A percentile compares a stretch with the other conserved stretches of the same genome.
These are phyloP conservation scores for Scaptomyza graminum DNA, from an alignment of 1,140 invertebrate species.

Conservation along the genomic window DNA sequence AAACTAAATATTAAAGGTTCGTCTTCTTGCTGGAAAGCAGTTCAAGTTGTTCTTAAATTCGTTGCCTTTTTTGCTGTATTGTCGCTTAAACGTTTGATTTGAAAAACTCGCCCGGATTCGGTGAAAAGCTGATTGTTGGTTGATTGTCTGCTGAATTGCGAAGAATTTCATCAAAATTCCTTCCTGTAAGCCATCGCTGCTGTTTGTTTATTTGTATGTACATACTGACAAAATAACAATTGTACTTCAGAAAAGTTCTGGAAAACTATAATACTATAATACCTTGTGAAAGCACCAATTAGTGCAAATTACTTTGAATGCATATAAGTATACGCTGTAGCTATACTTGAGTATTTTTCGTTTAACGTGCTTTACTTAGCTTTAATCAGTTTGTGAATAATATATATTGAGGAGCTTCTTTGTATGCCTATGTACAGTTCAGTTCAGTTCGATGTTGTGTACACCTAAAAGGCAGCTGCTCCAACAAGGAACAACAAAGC, in stretches of 20 bases:
- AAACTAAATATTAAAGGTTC: conserved; percentile 26
- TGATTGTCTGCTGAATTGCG: conserved; percentile 11
- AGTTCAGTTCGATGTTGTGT: conserved; percentile 26
- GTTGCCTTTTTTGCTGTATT: conserved; percentile 12
- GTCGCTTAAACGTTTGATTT: conserved; percentile 27
- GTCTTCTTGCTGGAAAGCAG: not conserved
- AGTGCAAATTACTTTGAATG: not conserved
- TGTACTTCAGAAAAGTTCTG: not conserved
- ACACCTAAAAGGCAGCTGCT: conserved; percentile 38
- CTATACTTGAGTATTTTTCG: not conserved
- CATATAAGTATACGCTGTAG: not conserved
- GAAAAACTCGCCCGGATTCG: conserved; percentile 15
- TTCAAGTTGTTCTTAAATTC: not conserved
- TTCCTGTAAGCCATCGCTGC: not conserved
- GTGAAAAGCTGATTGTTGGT: not conserved
- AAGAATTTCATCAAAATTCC: conserved; percentile 70
- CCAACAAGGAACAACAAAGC: conserved; percentile 35
- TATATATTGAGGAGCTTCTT: conserved; percentile 6
- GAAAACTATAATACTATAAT: not conserved
- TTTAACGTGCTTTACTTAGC: too few relatives aligned
- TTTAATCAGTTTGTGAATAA: conserved; percentile 12
- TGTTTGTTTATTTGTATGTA: not conserved
- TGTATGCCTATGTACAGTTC: conserved; percentile 8
- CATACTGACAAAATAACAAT: not conserved
- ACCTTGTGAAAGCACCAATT: not conserved